phyloP scores from a whole-genome alignment of 2,797 vertebrate genomes.

The Loris lydekkerianus region DNA sequence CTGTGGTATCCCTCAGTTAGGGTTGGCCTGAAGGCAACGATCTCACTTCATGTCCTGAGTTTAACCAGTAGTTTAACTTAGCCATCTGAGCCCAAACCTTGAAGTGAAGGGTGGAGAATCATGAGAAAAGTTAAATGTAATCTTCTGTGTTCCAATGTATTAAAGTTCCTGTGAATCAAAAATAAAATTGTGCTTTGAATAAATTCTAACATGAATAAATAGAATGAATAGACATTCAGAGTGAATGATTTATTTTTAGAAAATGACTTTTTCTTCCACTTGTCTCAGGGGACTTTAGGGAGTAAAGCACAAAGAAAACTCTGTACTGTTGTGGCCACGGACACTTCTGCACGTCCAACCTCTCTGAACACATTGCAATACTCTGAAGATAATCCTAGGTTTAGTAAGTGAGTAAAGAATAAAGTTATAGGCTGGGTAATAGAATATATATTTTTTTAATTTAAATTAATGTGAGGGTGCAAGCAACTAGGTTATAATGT shows the following conservation, averaged over 20 bases:
- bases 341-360: neutral
- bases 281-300: conserved; percentile 40
- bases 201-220: conserved; percentile 65
- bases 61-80: conserved; percentile 40
- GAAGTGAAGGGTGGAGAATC: neutral
- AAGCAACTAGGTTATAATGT: too few relatives aligned
- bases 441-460: too few relatives aligned
- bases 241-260: conserved; percentile 66
- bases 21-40: neutral
- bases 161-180: conserved; percentile 61
- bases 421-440: neutral
- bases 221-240: conserved; percentile 56
- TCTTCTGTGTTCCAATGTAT: conserved; percentile 19
- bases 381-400: conserved; percentile 38
- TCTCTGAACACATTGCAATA: conserved; percentile 15
- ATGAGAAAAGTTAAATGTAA: conserved; percentile 72
- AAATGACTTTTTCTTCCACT: conserved; percentile 32
- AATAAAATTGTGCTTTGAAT: conserved; percentile 70
- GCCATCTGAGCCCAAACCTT: conserved; percentile 32
- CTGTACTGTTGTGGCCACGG: neutral
- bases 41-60: conserved; percentile 35
- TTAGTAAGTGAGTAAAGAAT: conserved; percentile 18
- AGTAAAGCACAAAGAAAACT: conserved; percentile 19
- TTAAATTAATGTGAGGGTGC: too few relatives aligned
- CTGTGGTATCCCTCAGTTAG: neutral